Conservation (phyloP, 2,797 vertebrate genomes). For the Aratinga solstitialis region DNA sequence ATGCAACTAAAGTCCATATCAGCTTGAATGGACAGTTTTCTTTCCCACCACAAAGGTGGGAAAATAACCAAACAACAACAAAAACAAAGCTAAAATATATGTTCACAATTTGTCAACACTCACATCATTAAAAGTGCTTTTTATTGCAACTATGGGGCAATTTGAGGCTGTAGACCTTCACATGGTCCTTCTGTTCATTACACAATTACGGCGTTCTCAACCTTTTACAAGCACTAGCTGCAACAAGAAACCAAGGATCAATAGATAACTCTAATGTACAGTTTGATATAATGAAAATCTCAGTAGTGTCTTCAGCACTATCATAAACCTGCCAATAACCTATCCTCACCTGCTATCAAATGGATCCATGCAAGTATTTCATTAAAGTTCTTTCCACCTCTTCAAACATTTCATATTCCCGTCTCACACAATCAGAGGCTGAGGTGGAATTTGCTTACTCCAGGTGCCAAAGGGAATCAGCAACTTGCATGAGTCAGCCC, state of each 20-base stretch:
- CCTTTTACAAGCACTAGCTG: neutral
- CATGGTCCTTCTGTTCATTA: neutral
- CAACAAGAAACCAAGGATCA: neutral
- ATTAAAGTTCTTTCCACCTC: neutral
- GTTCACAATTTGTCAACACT: neutral
- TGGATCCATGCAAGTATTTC: neutral
- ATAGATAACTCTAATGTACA: accelerated
- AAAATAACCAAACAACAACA: neutral
- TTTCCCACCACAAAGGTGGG: neutral
- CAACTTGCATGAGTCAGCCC: neutral
- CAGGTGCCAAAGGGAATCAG: neutral
- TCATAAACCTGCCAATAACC: neutral
- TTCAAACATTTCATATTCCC: neutral
- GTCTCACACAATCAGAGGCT: neutral
- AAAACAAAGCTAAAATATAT: neutral
- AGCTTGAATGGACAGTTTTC: neutral
- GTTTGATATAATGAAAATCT: neutral
- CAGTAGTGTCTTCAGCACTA: neutral
- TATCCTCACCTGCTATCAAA: neutral
- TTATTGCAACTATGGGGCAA: neutral
- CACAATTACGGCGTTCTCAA: neutral
- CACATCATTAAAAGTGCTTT: neutral
- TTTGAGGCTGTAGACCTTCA: neutral
- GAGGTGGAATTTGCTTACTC: neutral
- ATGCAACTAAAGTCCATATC: neutral